Conservation (phyloP, 2,888 invertebrate genomes). For the Cepaea hortensis region DNA sequence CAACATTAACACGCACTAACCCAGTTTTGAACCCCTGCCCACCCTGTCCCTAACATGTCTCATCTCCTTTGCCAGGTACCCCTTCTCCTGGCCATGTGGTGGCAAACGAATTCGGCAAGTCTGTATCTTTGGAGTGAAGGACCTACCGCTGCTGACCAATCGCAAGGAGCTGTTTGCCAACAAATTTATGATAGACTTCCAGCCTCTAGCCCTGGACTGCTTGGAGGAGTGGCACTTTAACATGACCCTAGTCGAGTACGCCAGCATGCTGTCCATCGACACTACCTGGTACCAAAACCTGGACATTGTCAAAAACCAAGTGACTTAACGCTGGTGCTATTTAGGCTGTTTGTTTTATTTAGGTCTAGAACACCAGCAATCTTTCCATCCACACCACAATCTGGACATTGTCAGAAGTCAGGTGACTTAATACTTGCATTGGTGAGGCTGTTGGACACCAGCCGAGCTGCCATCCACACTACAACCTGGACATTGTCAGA, state of each 20-base stretch:
- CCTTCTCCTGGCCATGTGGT: constrained; percentile 60
- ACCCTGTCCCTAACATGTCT: not conserved
- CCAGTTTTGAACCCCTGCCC: no score
- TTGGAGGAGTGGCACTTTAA: constrained; percentile 63
- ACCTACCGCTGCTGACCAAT: constrained; percentile 60
- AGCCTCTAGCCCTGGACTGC: constrained; percentile 64
- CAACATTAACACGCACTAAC: no score
- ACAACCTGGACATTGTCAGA: not conserved
- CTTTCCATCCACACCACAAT: not conserved
- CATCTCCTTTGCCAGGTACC: constrained; percentile 38
- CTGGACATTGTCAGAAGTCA: not conserved
- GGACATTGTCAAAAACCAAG: constrained; percentile 48
- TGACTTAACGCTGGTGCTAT: constrained; percentile 25
- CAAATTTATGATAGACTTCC: constrained; percentile 65
- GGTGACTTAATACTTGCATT: not conserved
- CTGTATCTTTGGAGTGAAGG: constrained; percentile 66
- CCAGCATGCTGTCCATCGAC: constrained; percentile 41
- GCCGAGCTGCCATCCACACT: not conserved
- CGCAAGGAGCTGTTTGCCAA: constrained; percentile 67
- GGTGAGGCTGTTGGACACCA: not conserved
- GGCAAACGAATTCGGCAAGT: constrained; percentile 65
- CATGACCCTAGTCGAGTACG: constrained; percentile 51
- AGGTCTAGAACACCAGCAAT: not conserved
- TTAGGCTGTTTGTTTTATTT: not conserved
- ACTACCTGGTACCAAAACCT: constrained; percentile 46